Evolutionary conservation across 2,113 vertebrate species (phyloP).

Genomic region (Castor canadensis): DNA sequence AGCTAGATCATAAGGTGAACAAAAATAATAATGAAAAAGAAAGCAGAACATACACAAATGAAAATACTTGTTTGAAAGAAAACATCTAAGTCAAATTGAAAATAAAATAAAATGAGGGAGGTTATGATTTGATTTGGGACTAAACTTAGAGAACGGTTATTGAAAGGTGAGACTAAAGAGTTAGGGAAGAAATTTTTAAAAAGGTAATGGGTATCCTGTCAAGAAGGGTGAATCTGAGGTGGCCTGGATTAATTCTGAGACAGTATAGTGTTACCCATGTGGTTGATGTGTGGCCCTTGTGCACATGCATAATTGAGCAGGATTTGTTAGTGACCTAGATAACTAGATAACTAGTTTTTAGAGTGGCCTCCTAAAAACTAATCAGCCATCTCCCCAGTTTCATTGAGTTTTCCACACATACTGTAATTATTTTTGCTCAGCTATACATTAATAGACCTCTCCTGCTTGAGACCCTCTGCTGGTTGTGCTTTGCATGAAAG

Average conservation of each 20-base stretch:
- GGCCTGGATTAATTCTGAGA: neutral
- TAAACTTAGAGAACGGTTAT: neutral
- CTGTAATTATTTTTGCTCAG: neutral
- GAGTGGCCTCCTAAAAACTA: too few species aligned
- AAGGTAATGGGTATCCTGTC: too few species aligned
- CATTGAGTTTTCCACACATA: neutral
- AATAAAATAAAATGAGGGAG: neutral
- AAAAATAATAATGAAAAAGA: neutral
- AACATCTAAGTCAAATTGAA: neutral
- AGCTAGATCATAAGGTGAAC: neutral
- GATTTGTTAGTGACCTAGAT: too few species aligned
- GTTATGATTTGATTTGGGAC: neutral
- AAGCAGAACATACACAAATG: neutral
- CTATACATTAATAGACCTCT: neutral
- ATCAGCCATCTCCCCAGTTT: neutral
- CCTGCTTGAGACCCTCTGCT: neutral
- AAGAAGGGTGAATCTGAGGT: neutral
- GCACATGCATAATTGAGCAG: neutral
- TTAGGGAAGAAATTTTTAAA: neutral
- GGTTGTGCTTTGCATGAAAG: too few species aligned
- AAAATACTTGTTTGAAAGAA: neutral
- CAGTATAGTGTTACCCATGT: rapidly evolving
- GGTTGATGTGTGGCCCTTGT: neutral
- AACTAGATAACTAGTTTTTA: too few species aligned
- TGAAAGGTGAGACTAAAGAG: neutral